phyloP scores from a whole-genome alignment of 2,113 vertebrate species.

The Rhadina sibilatrix region DNA sequence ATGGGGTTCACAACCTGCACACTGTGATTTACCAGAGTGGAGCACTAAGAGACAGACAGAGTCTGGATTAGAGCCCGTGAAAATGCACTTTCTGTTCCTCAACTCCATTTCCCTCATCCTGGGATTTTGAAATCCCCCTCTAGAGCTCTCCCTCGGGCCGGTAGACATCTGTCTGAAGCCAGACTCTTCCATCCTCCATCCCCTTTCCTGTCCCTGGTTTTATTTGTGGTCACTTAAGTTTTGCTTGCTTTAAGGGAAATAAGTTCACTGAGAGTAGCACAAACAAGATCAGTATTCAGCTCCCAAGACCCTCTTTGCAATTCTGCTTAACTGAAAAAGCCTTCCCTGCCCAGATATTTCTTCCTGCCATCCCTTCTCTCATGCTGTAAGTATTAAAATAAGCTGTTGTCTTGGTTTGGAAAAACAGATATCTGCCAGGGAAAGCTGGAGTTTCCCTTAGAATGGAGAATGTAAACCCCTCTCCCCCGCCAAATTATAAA shows the following conservation, averaged over 20 bases:
- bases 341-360: not conserved
- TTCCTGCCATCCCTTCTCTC: not conserved
- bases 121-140: not conserved
- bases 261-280: not conserved
- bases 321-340: not conserved
- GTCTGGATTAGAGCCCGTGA: rapidly evolving
- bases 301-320: not conserved
- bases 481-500: no score
- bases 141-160: not conserved
- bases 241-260: not conserved
- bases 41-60: not conserved
- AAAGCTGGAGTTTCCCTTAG: no score
- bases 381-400: not conserved
- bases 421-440: no score
- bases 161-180: not conserved
- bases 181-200: not conserved
- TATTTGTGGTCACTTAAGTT: not conserved
- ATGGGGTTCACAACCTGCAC: not conserved
- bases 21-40: not conserved
- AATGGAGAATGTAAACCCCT: no score
- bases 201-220: not conserved
- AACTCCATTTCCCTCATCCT: not conserved
- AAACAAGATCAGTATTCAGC: not conserved
- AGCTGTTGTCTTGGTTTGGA: no score
- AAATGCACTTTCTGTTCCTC: not conserved